Conservation (phyloP, 2,888 invertebrate species). For the Cepaea hortensis region DNA sequence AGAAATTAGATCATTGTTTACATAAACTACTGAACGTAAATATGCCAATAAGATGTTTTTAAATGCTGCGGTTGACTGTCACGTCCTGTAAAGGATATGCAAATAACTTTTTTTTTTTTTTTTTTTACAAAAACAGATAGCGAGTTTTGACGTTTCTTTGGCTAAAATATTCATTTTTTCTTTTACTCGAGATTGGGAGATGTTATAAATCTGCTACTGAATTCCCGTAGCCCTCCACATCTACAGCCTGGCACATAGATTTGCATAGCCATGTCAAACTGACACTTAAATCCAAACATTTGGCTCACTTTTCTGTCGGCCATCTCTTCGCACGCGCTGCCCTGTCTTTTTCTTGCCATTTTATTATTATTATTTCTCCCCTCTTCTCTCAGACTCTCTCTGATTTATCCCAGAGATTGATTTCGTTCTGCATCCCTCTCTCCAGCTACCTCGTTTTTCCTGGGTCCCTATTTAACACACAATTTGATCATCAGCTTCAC, state of each 20-base stretch:
- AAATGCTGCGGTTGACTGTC: no score
- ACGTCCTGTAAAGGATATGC: no score
- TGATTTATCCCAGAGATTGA: neutral
- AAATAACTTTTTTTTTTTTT: no score
- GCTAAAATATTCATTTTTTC: neutral
- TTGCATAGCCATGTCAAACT: slow-evolving; percentile 9
- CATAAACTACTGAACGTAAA: neutral
- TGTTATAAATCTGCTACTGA: neutral
- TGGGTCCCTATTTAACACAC: neutral
- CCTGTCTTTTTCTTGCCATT: neutral
- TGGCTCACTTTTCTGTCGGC: slow-evolving; percentile 8
- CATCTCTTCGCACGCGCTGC: neutral
- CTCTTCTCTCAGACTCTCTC: neutral
- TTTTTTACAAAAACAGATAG: no score
- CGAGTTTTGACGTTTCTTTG: no score
- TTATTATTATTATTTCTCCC: neutral
- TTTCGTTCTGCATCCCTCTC: neutral
- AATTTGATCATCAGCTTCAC: neutral
- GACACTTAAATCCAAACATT: slow-evolving; percentile 8
- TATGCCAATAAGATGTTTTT: no score
- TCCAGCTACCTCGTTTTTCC: neutral
- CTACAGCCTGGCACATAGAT: neutral
- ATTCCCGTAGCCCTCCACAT: neutral
- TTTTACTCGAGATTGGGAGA: neutral
- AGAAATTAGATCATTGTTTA: neutral